phyloP scores from a whole-genome alignment of 2,797 vertebrate genomes.

The Megaceryle alcyon region DNA sequence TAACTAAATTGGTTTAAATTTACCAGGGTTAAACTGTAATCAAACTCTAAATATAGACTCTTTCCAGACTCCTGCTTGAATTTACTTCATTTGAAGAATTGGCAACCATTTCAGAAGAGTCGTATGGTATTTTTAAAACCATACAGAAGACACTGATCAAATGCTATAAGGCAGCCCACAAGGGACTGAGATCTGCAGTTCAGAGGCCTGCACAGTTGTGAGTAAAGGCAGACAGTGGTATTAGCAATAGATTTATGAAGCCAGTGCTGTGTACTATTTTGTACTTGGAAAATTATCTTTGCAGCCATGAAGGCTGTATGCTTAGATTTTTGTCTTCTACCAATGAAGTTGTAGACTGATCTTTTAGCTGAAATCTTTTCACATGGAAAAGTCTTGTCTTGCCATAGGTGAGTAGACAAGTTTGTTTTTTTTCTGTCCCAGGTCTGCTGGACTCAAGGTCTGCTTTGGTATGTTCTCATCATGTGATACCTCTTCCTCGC shows the following conservation, averaged over 20 bases:
- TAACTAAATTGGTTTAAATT: constrained; percentile 11
- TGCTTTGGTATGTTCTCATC: background rate
- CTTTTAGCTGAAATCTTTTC: background rate
- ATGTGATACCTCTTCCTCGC: background rate
- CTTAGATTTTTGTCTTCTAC: background rate
- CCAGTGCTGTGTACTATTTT: background rate
- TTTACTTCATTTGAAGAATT: background rate
- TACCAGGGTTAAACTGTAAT: background rate
- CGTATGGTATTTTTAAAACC: background rate
- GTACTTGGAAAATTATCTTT: background rate
- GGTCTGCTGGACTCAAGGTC: background rate
- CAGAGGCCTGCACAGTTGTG: background rate
- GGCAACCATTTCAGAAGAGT: background rate
- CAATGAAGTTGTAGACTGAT: background rate
- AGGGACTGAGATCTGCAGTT: background rate
- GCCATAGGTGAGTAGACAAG: background rate
- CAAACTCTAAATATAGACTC: background rate
- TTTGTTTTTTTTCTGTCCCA: background rate
- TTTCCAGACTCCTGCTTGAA: background rate
- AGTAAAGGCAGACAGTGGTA: background rate
- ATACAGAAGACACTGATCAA: background rate
- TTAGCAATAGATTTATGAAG: background rate
- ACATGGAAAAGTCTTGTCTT: background rate
- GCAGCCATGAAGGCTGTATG: background rate
- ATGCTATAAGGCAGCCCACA: background rate